A percentile compares a stretch with the other conserved stretches of the same genome.
These are phyloP conservation scores for Melitaea athalia DNA, from an alignment of 2,888 invertebrate species.

Conservation along the genomic window DNA sequence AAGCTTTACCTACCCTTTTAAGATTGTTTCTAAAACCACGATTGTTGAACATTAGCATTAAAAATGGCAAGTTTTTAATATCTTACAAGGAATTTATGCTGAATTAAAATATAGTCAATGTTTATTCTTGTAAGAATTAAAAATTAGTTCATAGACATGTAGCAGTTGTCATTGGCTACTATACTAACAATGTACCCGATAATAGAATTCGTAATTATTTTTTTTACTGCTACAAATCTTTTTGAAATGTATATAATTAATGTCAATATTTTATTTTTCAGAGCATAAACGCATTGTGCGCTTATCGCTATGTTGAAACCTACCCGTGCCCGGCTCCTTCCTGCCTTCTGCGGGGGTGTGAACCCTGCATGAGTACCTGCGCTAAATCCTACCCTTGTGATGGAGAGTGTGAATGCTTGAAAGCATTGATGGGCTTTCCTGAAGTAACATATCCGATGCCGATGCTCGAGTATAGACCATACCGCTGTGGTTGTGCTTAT, in stretches of 20 bases:
- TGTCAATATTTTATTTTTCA: slow-evolving; percentile 35
- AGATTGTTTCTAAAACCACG: no score
- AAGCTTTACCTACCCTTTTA: no score
- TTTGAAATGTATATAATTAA: background rate
- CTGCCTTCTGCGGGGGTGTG: slow-evolving; percentile 33
- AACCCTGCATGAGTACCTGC: background rate
- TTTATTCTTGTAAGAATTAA: no score
- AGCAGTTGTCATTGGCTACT: no score
- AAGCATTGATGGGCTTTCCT: slow-evolving; percentile 55
- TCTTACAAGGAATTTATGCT: no score
- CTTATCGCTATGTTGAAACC: slow-evolving; percentile 33
- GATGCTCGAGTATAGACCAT: slow-evolving; percentile 52
- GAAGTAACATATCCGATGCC: slow-evolving; percentile 61
- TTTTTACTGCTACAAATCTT: background rate
- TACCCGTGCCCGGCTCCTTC: slow-evolving; percentile 1
- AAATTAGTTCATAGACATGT: no score
- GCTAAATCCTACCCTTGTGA: slow-evolving; percentile 13
- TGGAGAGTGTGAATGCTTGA: slow-evolving; percentile 40
- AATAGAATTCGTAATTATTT: no score
- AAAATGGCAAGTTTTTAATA: no score
- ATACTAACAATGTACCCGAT: no score
- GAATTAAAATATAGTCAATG: no score
- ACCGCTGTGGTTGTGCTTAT: slow-evolving; percentile 6
- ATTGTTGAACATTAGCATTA: no score
- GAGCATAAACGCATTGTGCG: slow-evolving; percentile 47